phyloP scores from a whole-genome alignment of 2,888 invertebrate genomes.

The Tenthredo livida region DNA sequence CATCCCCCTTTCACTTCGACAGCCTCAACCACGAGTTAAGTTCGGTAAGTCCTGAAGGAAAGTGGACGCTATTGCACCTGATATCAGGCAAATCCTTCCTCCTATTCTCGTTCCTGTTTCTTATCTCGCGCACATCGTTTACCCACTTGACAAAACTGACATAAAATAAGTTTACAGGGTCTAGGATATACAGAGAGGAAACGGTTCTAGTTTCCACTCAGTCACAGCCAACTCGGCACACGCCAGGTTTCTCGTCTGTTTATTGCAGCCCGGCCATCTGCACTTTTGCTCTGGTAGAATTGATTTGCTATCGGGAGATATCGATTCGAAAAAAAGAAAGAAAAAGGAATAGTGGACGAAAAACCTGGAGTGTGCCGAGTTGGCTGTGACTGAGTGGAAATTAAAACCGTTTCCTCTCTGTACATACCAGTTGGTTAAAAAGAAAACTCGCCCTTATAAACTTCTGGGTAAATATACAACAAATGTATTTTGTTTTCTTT shows the following conservation, averaged over 20 bases:
- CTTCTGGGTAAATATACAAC: neutral
- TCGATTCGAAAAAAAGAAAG: no score
- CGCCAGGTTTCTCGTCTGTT: no score
- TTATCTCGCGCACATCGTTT: neutral
- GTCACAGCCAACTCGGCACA: no score
- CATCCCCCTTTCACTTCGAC: constrained; percentile 2
- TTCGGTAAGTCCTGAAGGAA: neutral
- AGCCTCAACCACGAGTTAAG: neutral
- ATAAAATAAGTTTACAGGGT: neutral
- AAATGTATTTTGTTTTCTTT: neutral
- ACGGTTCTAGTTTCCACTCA: no score
- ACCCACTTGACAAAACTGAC: neutral
- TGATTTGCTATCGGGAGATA: no score
- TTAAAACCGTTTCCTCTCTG: no score
- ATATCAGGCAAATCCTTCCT: constrained; percentile 8
- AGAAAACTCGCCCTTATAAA: neutral
- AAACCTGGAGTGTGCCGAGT: no score
- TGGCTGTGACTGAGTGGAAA: no score
- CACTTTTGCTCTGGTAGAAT: no score
- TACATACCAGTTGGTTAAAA: neutral
- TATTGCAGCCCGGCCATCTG: no score
- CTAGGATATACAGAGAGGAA: no score
- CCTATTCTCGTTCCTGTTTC: neutral
- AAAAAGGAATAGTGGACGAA: no score
- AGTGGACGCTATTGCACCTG: neutral